Conservation (phyloP, 2,113 vertebrate genomes). For the Plecturocebus donacophilus region DNA sequence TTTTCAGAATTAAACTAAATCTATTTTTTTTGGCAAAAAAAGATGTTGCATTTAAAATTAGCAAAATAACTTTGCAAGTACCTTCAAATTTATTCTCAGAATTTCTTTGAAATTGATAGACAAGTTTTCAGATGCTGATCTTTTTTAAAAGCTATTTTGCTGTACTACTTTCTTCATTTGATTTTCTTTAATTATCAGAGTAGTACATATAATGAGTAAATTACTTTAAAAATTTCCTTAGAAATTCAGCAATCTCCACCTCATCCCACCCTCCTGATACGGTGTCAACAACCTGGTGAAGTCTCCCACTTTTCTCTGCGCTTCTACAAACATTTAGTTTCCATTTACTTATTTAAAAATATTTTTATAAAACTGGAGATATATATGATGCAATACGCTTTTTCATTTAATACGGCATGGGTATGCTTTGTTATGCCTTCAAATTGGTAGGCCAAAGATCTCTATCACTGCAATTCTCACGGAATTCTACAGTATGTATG, state of each 20-base stretch:
- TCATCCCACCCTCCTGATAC: neutral
- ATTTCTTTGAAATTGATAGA: neutral
- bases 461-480: neutral
- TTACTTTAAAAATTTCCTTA: neutral
- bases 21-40: neutral
- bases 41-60: neutral
- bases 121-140: neutral
- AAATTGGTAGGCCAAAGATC: neutral
- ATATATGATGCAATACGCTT: rapidly evolving
- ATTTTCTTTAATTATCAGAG: neutral
- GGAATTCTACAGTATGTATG: rapidly evolving
- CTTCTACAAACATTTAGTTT: neutral
- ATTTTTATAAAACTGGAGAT: neutral
- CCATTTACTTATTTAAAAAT: neutral
- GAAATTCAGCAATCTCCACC: neutral
- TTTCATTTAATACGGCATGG: rapidly evolving
- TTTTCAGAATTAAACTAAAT: neutral
- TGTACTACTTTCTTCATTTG: neutral
- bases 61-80: neutral
- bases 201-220: neutral
- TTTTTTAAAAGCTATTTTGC: neutral
- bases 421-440: neutral
- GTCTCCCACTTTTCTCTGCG: rapidly evolving
- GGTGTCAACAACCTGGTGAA: neutral
- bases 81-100: neutral